Percentiles rank a stretch among this genome's conserved stretches.
Evolutionary conservation across 1,140 invertebrate species (phyloP).

Genomic region (Drosophila grimshawi): DNA sequence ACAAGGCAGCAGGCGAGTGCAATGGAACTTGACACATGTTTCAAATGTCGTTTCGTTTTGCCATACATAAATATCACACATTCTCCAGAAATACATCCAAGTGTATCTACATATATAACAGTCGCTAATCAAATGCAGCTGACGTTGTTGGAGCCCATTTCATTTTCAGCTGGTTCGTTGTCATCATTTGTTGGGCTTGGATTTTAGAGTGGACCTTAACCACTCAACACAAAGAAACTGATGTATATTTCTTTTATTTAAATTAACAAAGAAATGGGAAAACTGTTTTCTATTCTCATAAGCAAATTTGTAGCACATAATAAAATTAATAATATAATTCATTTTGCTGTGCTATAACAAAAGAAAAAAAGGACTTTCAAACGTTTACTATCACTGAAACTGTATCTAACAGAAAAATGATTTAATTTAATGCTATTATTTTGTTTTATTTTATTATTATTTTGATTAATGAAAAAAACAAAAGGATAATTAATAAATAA

Average conservation of each 20-base stretch:
- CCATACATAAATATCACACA: constrained; percentile 32
- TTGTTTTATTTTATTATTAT: neutral
- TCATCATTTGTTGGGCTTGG: constrained; percentile 5
- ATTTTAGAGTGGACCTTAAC: constrained; percentile 48
- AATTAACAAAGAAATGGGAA: too few species aligned
- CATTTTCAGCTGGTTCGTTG: constrained; percentile 4
- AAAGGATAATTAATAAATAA: too few species aligned
- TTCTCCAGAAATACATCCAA: constrained; percentile 3
- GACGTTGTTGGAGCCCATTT: constrained; percentile 38
- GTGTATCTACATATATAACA: constrained; percentile 27
- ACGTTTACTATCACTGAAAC: too few species aligned
- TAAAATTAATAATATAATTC: too few species aligned
- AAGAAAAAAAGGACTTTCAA: too few species aligned
- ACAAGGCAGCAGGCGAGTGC: constrained; percentile 53
- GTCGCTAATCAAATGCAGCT: constrained; percentile 74
- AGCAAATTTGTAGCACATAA: too few species aligned
- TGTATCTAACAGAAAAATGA: too few species aligned
- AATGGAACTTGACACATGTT: constrained; percentile 76
- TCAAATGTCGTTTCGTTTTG: constrained; percentile 64
- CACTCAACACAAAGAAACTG: neutral
- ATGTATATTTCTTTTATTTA: too few species aligned
- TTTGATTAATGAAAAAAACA: neutral
- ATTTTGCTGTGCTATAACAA: too few species aligned
- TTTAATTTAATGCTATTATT: neutral
- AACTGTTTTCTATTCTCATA: too few species aligned